phyloP scores from a whole-genome alignment of 2,797 vertebrate species.

The Chaetodon trifasciatus region DNA sequence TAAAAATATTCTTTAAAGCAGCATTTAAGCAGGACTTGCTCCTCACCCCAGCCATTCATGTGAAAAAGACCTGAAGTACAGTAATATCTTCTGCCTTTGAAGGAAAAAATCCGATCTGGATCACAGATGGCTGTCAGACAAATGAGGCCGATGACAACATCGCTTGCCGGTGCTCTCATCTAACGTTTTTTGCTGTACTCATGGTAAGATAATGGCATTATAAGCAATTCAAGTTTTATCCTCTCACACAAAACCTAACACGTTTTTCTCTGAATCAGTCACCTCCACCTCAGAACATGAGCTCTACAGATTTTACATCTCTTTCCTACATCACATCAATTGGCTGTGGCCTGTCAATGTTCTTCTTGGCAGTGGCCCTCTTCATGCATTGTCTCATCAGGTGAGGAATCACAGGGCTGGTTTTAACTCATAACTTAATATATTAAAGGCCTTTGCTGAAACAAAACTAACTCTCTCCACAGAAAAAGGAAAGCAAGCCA shows the following conservation, averaged over 20 bases:
- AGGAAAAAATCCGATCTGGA: slow-evolving; percentile 54
- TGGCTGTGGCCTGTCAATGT: slow-evolving; percentile 75
- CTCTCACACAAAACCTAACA: not conserved
- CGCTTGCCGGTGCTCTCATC: slow-evolving; percentile 69
- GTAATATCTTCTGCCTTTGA: not conserved
- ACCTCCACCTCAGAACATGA: slow-evolving; percentile 31
- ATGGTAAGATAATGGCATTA: slow-evolving; percentile 56
- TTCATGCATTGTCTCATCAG: slow-evolving; percentile 71
- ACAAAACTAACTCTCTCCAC: not conserved
- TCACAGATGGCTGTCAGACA: slow-evolving; percentile 62
- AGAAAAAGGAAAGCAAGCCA: slow-evolving; percentile 60
- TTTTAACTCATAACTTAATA: no score
- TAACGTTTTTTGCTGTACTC: slow-evolving; percentile 79
- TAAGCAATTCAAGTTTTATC: not conserved
- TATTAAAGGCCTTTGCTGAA: not conserved
- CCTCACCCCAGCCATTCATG: not conserved
- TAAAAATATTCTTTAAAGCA: not conserved
- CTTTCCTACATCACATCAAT: slow-evolving; percentile 70
- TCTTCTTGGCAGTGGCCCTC: slow-evolving; percentile 68
- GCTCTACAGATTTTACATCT: slow-evolving; percentile 20
- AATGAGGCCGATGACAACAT: slow-evolving; percentile 14
- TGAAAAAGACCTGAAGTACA: not conserved
- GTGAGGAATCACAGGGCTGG: slow-evolving; percentile 3
- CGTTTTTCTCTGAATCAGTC: slow-evolving; percentile 29
- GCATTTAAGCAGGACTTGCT: not conserved